These are phyloP conservation scores for Gorsachius magnificus DNA, from an alignment of 2,797 vertebrate species.

Conservation along the genomic window DNA sequence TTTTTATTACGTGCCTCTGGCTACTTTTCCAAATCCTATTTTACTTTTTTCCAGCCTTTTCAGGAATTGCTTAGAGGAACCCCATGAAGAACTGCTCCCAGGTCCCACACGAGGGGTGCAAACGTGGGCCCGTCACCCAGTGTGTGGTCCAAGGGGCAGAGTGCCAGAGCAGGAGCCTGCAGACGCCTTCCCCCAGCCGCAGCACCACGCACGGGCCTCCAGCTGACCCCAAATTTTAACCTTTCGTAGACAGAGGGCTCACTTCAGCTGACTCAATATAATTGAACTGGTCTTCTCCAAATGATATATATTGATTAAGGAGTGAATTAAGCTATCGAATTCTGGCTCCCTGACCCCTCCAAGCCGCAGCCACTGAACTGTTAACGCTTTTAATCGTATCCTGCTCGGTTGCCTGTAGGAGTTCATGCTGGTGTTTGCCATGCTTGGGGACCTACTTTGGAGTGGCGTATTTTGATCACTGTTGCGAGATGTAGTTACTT, in stretches of 20 bases:
- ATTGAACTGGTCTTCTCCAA: neutral
- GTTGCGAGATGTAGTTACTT: neutral
- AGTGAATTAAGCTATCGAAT: constrained; percentile 24
- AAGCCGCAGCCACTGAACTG: neutral
- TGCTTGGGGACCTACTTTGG: neutral
- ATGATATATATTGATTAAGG: neutral
- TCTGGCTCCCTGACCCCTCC: neutral
- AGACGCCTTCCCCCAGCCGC: accelerated
- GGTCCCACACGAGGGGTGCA: neutral
- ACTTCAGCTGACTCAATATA: neutral
- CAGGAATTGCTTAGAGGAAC: neutral
- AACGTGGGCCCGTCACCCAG: accelerated
- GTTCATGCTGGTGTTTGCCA: neutral
- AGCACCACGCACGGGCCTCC: accelerated
- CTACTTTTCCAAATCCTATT: neutral
- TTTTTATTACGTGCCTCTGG: neutral
- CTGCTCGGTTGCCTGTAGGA: neutral
- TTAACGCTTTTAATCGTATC: neutral
- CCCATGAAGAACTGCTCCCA: neutral
- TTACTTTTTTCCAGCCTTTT: neutral
- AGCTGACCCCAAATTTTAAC: neutral
- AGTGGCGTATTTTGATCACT: neutral
- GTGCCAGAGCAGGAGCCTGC: accelerated
- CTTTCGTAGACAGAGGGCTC: neutral
- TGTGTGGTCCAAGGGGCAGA: accelerated